Evolutionary conservation across 2,888 invertebrate genomes (phyloP), one percentile per base, ranked within the genome.

Genomic region (Campoplex capitator): DNA sequence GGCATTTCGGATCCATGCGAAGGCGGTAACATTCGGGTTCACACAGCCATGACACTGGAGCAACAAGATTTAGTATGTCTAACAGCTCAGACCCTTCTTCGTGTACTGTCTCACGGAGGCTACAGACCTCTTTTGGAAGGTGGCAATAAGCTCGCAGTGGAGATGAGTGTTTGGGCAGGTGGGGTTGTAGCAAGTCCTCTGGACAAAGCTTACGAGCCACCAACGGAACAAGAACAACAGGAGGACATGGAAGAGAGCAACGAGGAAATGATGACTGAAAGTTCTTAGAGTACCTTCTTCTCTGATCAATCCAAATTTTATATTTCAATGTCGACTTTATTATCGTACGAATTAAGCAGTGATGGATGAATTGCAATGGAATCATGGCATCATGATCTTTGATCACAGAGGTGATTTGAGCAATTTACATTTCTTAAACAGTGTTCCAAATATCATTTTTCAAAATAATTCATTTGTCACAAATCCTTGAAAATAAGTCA

Each of bases 131-230:
- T 99, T 86, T 95, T 99, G 0, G 99, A 94, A 88, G 96, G 95
- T 84, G 91, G 91, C 68, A 96, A 96, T 91, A 96, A 96, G 92
- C 96, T 98, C 79, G 96, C 97, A 11, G 96, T 97, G 0, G 98
- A 99, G 95, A 98, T 99, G 97, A 98, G 98, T 0, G 98, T 99
- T 28, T 99, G 99, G 98, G 97, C 99, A 92, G 99, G 99, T 0
- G 94, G 94, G 1, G 98, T 99, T 2, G 98, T 99, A 0, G 98
- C 99, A 0, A 98, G 98, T 0, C 99, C 99, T 0, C 95, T 99
- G n/a, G 98, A 98, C 87, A 97, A 98, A 88, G 99, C 99, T 0
- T 99, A 99, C 94, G 98, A 98, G 90, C 97, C 97, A 92, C 96
- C 97, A 0, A 96, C 96, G 42, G 96, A 96, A 35, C 95, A 95